Evolutionary conservation across 2,113 vertebrate genomes (phyloP).

Genomic region (Oreotrochilus melanogaster): DNA sequence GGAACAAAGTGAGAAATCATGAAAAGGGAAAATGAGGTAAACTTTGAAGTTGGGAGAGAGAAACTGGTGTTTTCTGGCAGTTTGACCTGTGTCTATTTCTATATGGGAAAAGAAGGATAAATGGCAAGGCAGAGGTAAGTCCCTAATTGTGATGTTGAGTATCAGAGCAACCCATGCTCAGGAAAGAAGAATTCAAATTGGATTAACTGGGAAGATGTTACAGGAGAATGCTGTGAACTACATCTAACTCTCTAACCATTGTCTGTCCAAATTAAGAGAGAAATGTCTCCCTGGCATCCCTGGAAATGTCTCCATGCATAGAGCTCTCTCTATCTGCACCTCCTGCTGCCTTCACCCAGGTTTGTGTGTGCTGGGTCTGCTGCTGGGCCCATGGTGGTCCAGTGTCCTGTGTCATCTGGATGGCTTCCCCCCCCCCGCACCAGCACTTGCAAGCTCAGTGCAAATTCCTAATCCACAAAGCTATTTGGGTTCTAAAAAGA

Average conservation of each 20-base stretch:
- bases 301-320: not conserved
- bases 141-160: not conserved
- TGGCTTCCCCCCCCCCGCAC: not conserved
- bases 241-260: not conserved
- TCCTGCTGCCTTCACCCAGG: not conserved
- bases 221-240: not conserved
- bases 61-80: not conserved
- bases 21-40: not conserved
- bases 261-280: not conserved
- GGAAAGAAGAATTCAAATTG: not conserved
- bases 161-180: not conserved
- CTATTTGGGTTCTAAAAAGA: not conserved
- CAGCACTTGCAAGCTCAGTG: not conserved
- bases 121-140: not conserved
- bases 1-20: not conserved
- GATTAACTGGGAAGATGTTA: fast-evolving
- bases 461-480: not conserved
- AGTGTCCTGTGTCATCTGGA: fast-evolving
- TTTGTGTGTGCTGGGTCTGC: not conserved
- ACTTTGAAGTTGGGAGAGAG: not conserved
- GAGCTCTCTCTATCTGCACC: not conserved
- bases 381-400: fast-evolving
- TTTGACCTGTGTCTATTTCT: not conserved
- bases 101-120: not conserved
- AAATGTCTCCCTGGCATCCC: not conserved